These are phyloP conservation scores for Cyprinodon diabolis DNA, from an alignment of 2,797 vertebrate species.

Conservation along the genomic window DNA sequence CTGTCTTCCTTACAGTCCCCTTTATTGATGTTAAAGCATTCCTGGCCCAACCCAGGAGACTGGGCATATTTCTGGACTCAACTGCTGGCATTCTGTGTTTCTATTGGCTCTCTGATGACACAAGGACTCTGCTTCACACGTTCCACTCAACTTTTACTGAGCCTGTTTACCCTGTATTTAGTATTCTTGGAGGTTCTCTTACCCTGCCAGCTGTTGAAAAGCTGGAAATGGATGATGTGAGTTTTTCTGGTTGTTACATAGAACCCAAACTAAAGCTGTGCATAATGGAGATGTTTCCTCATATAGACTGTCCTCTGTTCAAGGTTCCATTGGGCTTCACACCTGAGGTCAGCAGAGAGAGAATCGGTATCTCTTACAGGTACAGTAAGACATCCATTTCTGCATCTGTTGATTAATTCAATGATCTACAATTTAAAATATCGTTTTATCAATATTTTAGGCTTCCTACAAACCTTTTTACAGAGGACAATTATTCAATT, in stretches of 20 bases:
- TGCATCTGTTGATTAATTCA: background rate
- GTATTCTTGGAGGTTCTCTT: fast-evolving
- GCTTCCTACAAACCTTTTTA: background rate
- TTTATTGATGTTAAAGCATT: background rate
- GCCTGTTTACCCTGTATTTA: conserved; percentile 18
- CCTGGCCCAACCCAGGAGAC: fast-evolving
- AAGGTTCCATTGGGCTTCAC: conserved; percentile 16
- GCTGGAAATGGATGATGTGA: conserved; percentile 8
- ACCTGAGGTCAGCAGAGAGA: conserved; percentile 10
- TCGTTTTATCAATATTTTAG: too few relatives aligned
- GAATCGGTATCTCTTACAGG: conserved; percentile 18
- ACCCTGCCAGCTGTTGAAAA: background rate
- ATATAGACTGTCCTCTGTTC: background rate
- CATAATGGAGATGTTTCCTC: background rate
- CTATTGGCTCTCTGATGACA: conserved; percentile 3
- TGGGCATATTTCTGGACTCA: conserved; percentile 30
- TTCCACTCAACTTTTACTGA: conserved; percentile 25
- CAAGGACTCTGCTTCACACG: conserved; percentile 27
- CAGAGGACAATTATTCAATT: background rate
- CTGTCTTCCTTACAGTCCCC: background rate
- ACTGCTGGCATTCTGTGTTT: conserved; percentile 1
- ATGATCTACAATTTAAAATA: too few relatives aligned
- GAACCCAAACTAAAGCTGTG: background rate
- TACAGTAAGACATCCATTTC: background rate
- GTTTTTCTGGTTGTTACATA: background rate